Conservation (phyloP, 2,797 vertebrate species). For the Nasua narica region DNA sequence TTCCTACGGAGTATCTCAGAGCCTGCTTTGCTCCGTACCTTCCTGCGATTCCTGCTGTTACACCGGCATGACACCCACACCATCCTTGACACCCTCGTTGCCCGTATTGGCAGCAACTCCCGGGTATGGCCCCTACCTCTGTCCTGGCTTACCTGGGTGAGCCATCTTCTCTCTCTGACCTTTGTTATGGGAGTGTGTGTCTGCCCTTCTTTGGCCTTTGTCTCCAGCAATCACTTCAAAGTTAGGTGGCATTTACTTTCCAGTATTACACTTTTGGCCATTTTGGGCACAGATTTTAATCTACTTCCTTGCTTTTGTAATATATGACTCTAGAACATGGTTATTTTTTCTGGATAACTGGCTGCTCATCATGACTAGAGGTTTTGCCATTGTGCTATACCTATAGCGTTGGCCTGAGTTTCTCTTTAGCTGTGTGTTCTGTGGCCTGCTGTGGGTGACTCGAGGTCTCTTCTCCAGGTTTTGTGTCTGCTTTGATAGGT, state of each 20-base stretch:
- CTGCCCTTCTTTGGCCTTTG: constrained; percentile 37
- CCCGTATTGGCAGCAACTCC: constrained; percentile 96
- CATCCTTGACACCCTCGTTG: constrained; percentile 95
- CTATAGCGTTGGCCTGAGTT: background rate
- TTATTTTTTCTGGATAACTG: constrained; percentile 18
- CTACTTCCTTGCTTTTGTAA: background rate
- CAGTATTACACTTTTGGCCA: constrained; percentile 41
- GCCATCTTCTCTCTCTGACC: constrained; percentile 52
- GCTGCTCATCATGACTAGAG: background rate
- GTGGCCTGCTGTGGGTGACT: background rate
- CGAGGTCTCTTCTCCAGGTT: background rate
- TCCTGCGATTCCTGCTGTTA: constrained; percentile 95
- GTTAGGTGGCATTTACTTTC: constrained; percentile 31
- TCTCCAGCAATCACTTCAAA: constrained; percentile 43
- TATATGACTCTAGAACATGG: background rate
- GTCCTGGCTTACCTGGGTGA: constrained; percentile 63
- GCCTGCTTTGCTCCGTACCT: constrained; percentile 93
- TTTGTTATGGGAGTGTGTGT: constrained; percentile 41
- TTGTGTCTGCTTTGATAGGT: constrained; percentile 31
- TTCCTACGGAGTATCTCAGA: constrained; percentile 95
- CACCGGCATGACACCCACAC: constrained; percentile 94
- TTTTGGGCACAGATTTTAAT: constrained; percentile 26
- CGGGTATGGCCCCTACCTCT: constrained; percentile 85
- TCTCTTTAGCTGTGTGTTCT: background rate
- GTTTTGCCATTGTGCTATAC: background rate